Conservation (phyloP, 2,113 vertebrate species). For the Chaenogobius annularis region DNA sequence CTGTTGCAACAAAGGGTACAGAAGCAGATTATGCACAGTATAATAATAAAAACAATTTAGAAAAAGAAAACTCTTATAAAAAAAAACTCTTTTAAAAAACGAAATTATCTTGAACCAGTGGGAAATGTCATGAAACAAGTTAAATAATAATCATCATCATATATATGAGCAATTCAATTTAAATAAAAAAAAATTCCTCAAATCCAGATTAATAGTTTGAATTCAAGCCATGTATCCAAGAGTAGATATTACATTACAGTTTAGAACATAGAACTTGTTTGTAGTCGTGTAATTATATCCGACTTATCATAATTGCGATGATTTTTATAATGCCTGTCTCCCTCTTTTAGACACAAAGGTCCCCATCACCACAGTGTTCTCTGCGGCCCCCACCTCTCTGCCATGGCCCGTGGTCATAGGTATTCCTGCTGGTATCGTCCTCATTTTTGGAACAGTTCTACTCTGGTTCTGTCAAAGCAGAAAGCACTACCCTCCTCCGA, state of each 20-base stretch:
- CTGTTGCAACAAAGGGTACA: too few relatives aligned
- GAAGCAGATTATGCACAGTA: too few relatives aligned
- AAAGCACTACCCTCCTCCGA: conserved; percentile 84
- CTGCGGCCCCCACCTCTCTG: conserved; percentile 81
- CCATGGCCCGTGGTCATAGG: conserved; percentile 98
- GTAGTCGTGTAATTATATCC: background rate
- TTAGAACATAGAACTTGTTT: background rate
- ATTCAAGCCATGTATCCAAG: background rate
- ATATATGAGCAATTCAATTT: too few relatives aligned
- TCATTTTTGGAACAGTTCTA: conserved; percentile 91
- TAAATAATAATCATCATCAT: too few relatives aligned
- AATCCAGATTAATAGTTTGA: background rate
- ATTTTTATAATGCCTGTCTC: background rate
- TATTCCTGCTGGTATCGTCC: conserved; percentile 90
- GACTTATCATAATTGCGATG: background rate
- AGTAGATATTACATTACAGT: background rate
- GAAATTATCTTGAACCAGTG: too few relatives aligned
- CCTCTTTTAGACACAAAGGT: conserved; percentile 86
- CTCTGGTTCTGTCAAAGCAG: conserved; percentile 96
- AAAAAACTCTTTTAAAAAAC: too few relatives aligned
- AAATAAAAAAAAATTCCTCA: too few relatives aligned
- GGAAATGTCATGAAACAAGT: too few relatives aligned
- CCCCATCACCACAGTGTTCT: conserved; percentile 79
- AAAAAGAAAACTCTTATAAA: too few relatives aligned
- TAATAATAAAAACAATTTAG: too few relatives aligned